Conservation (phyloP, 2,113 vertebrate species). For the Solea solea region DNA sequence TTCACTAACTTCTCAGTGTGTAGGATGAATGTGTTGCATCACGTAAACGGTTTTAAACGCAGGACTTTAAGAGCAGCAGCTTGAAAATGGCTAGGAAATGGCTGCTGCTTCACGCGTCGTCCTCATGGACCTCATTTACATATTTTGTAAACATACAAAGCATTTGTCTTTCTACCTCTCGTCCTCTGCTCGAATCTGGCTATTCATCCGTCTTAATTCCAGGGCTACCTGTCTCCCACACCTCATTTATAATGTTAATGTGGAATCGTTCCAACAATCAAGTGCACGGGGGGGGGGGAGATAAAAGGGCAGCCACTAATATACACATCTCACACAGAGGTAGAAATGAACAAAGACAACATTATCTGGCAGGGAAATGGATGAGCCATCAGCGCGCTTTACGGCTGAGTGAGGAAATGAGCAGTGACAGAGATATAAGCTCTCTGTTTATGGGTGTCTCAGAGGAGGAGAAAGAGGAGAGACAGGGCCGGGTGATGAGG, state of each 20-base stretch:
- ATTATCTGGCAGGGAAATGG: conserved; percentile 54
- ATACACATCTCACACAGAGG: conserved; percentile 38
- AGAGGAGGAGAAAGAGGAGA: conserved; percentile 4
- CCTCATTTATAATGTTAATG: conserved; percentile 34
- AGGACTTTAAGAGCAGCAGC: neutral
- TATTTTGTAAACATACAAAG: neutral
- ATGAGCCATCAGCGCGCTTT: conserved; percentile 51
- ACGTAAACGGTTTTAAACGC: too few species aligned
- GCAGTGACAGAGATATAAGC: conserved; percentile 53
- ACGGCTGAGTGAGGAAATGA: conserved; percentile 57
- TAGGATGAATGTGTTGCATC: too few species aligned
- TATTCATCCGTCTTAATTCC: conserved; percentile 28
- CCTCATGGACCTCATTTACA: neutral
- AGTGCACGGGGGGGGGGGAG: neutral
- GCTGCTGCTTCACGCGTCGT: neutral
- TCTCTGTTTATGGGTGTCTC: conserved; percentile 55
- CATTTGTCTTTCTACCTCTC: neutral
- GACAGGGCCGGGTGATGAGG: neutral
- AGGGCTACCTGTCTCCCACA: neutral
- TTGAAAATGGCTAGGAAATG: neutral
- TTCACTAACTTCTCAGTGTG: too few species aligned
- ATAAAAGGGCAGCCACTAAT: conserved; percentile 24
- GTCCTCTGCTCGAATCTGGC: neutral
- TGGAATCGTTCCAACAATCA: conserved; percentile 21
- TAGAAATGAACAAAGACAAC: conserved; percentile 62